phyloP scores from a whole-genome alignment of 2,888 invertebrate genomes.

The Scelioninae gen. 2 region DNA sequence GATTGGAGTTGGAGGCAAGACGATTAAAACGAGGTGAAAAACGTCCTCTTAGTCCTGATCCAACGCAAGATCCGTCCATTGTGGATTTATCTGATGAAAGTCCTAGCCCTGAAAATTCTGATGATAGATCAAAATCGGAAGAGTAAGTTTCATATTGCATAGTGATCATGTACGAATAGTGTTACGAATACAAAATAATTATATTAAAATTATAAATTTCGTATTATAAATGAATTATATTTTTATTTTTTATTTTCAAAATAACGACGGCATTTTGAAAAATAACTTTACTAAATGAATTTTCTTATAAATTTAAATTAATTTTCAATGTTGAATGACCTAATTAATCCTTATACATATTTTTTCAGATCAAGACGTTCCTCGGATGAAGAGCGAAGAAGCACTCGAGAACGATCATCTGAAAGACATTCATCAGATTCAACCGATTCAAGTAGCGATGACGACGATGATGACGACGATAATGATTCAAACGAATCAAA shows the following conservation, averaged over 20 bases:
- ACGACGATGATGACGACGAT: constrained; percentile 73
- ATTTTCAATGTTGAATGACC: background rate
- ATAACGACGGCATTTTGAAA: no score
- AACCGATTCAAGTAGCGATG: constrained; percentile 76
- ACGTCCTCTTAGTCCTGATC: constrained; percentile 70
- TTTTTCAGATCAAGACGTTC: constrained; percentile 67
- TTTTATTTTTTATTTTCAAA: no score
- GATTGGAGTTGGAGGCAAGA: constrained; percentile 84
- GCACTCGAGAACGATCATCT: constrained; percentile 68
- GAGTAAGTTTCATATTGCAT: no score
- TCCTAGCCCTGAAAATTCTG: constrained; percentile 66
- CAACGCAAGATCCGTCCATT: constrained; percentile 69
- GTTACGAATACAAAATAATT: no score
- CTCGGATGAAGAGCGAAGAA: constrained; percentile 68
- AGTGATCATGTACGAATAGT: no score
- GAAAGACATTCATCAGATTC: constrained; percentile 70
- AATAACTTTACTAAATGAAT: no score
- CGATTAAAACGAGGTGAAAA: constrained; percentile 79
- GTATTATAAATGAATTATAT: no score
- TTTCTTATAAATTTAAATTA: background rate
- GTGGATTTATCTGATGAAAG: constrained; percentile 73
- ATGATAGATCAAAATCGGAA: constrained; percentile 69
- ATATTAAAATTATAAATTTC: no score
- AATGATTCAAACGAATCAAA: constrained; percentile 72
- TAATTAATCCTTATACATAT: no score